Base-by-base conservation (phyloP, 2,888 invertebrate genomes). In the Brachyptera putata region DNA sequence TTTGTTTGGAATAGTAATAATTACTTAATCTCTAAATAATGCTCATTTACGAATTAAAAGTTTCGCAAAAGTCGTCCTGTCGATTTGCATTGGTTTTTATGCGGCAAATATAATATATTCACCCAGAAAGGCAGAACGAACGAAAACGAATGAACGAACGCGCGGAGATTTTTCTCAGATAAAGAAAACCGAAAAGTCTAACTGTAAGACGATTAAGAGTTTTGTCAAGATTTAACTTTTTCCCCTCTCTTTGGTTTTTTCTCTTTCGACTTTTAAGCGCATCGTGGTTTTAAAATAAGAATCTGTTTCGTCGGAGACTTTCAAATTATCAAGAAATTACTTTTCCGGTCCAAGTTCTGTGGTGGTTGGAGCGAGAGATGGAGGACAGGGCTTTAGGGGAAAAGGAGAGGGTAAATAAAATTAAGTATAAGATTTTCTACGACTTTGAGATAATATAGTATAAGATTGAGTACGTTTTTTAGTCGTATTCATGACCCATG, bases 241-340 rank as follows among this genome's bases (percentile, higher is more conserved):
- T 49, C 30, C 5, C 41, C 4, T 41, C n/a, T 21, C 41, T 41
- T 5, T 43, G 16, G 11, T 43, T 21, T n/a, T n/a, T 21, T 43
- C 21, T 43, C 49, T 49, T 49, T 49, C 49, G 24, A 49, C 14
- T 49, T 25, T 13, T n/a, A n/a, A 49, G 49, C 49, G 24, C 22
- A 14, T 49, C 49, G 24, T 30, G 26, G 49, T 22, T 49, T 49
- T 26, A 24, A 49, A 41, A 49, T 49, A 60, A 55, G 60, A 63
- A 63, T 63, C 63, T 63, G 63, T 60, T 64, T 61, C 63, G 60
- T 39, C 50, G 57, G 55, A 41, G 59, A 60, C 60, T 64, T 76
- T 76, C 75, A 77, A 77, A 77, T 76, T 76, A 77, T 77, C 76
- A 76, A 73, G 73, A 71, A 76, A 76, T 77, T 76, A 76, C 76